Evolutionary conservation across 2,797 vertebrate species (phyloP).

Genomic region (Todus mexicanus): DNA sequence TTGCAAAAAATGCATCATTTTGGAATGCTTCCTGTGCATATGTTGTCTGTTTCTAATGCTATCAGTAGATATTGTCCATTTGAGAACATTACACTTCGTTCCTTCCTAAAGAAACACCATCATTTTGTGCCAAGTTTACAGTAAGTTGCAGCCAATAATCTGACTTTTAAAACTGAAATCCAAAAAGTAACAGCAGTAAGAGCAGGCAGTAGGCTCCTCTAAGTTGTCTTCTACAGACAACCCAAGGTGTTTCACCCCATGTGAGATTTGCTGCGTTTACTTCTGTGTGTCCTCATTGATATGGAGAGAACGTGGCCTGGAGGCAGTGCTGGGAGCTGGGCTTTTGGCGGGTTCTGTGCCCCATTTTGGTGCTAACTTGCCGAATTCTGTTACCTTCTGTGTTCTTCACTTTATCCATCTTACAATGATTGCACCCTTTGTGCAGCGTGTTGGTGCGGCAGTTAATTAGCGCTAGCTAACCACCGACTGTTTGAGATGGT

Average conservation of each 20-base stretch:
- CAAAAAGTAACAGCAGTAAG: neutral
- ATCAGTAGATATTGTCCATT: constrained; percentile 27
- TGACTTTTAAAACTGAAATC: neutral
- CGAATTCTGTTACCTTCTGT: neutral
- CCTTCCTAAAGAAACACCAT: constrained; percentile 27
- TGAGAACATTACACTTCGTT: constrained; percentile 37
- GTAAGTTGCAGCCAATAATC: neutral
- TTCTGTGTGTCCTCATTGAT: neutral
- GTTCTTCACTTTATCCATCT: neutral
- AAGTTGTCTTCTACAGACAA: fast-evolving
- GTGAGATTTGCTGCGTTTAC: neutral
- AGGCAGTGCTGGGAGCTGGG: neutral
- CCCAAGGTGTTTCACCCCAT: neutral
- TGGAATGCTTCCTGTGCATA: neutral
- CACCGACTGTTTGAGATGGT: neutral
- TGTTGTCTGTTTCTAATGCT: constrained; percentile 27
- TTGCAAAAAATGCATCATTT: neutral
- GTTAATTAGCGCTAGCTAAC: neutral
- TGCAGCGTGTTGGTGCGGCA: neutral
- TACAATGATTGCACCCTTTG: neutral
- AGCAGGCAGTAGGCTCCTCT: neutral
- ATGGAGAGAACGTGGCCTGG: neutral
- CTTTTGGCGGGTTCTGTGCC: neutral
- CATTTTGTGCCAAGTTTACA: constrained; percentile 37
- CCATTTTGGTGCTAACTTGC: neutral